Base-by-base conservation (phyloP, 2,113 vertebrate genomes). In the Pygoscelis adeliae region DNA sequence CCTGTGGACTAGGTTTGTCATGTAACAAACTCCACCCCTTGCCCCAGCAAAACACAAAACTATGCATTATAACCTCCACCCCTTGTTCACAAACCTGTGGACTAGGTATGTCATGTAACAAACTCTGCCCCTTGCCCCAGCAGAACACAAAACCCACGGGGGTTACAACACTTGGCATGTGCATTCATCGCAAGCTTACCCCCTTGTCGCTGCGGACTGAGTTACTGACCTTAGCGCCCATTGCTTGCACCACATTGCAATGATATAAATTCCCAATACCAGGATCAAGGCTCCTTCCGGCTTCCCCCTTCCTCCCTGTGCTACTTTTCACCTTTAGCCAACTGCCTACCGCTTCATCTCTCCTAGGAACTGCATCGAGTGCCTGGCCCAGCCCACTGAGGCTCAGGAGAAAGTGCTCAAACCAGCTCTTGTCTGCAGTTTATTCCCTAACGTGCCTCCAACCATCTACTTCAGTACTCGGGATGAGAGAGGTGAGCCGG, bases 391-490 rank as follows among this genome's bases (percentile, higher is more conserved):
- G 76, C 91, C 97, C 9, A 90, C 93, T 72, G 94, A 96, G 42
- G 97, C 94, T 92, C 98, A 98, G 58, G 98, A 98, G 47, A 97
- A 97, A 93, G 98, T 98, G 92, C 97, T 99, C 90, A 99, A 95
- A 86, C 98, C 99, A 36, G 99, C 99, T 42, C 98, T 99, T 77
- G 98, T 99, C 95, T 98, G 98, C 93, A 99, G 99, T 97, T 97
- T 99, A 81, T 99, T 99, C 95, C 98, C 99, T 59, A 98, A 98
- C 32, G 96, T 99, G 78, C 97, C 99, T 70, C 98, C 99, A 23
- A 99, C 99, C 15, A 98, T 99, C 71, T 99, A 99, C 98, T 99
- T 99, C 98, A 98, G 99, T 97, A 99, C 99, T 32, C 95, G 95
- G 63, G 98, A 98, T 49, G 99, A 99, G 97, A 99, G 96, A 98